Evolutionary conservation across 1,140 invertebrate species (phyloP), one percentile per base, ranked within the genome.

Genomic region (Neotoxoptera formosana): DNA sequence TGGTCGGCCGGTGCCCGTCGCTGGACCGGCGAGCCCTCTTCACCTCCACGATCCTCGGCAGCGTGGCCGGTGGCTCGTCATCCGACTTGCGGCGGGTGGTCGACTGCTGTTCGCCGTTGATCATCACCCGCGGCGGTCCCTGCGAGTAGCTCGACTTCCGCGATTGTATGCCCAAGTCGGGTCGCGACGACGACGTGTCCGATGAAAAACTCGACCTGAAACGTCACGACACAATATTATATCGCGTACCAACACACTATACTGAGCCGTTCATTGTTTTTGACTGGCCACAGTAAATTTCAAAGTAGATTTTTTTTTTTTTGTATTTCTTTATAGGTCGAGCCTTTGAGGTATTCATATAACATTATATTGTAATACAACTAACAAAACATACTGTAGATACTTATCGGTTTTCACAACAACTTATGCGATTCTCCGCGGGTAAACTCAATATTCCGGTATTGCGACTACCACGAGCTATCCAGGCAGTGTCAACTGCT

Each of bases 141-240:
- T 93, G 91, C 51, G 91, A 67, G 36, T 86, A 60, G 76, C 83
- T 94, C 7, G 76, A 86, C 30, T 67, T 92, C n/a, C 76, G 67
- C 25, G 48, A 81, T 21, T 56, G 47, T 36, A 81, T 76, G 6
- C 81, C 87, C 76, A 86, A 23, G 67, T 86, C 88, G 41, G 76
- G 81, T 36, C 84, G 84, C 1, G 93, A 90, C 20, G 93, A 93
- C 30, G 84, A 89, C 17, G 87, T 90, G 53, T 93, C 93, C 30
- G 84, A 93, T 30, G 93, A 89, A 53, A 93, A 93, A 53, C 93
- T 88, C 30, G 84, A 90, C 86, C 93, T 89, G 30, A 34, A 93
- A 47, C 11, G 90, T n/a, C 14, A 4, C n/a, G 14, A 34, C 14
- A n/a, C 4, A n/a, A 76, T 67, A 14, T 17, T 76, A n/a, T 0